phyloP scores from a whole-genome alignment of 2,113 vertebrate genomes.

The Epinephelus moara region DNA sequence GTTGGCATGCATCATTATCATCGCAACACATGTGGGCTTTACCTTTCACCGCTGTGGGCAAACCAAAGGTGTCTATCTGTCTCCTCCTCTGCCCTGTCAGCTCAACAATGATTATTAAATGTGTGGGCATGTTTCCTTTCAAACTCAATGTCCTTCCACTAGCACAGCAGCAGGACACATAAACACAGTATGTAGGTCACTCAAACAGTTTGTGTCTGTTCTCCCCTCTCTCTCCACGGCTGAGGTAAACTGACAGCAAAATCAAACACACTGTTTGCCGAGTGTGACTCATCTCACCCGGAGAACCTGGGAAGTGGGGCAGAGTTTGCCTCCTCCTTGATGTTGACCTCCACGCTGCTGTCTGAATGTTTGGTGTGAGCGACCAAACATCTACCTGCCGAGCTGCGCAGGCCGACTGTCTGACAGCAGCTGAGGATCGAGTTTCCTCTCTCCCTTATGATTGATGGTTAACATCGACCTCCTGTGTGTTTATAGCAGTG shows the following conservation, averaged over 20 bases:
- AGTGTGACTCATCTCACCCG: conserved; percentile 76
- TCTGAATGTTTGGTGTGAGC: background rate
- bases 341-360: background rate
- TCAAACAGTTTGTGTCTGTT: conserved; percentile 75
- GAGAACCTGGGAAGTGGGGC: conserved; percentile 66
- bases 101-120: conserved; percentile 67
- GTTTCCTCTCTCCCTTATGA: conserved; percentile 21
- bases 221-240: conserved; percentile 39
- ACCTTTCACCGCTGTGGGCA: conserved; percentile 34
- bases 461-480: conserved; percentile 26
- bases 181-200: conserved; percentile 79
- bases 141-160: conserved; percentile 56
- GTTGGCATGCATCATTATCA: background rate
- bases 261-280: conserved; percentile 74
- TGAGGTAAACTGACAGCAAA: conserved; percentile 69
- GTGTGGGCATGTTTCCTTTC: conserved; percentile 70
- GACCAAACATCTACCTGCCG: conserved; percentile 14
- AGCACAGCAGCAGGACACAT: conserved; percentile 56
- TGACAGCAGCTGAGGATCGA: conserved; percentile 51
- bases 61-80: conserved; percentile 48
- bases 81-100: conserved; percentile 61
- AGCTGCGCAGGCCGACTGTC: background rate
- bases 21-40: conserved; percentile 32
- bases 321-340: conserved; percentile 26
- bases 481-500: conserved; percentile 40